These are phyloP conservation scores for Syrista parreyssii DNA, from an alignment of 2,888 invertebrate species.

Conservation along the genomic window DNA sequence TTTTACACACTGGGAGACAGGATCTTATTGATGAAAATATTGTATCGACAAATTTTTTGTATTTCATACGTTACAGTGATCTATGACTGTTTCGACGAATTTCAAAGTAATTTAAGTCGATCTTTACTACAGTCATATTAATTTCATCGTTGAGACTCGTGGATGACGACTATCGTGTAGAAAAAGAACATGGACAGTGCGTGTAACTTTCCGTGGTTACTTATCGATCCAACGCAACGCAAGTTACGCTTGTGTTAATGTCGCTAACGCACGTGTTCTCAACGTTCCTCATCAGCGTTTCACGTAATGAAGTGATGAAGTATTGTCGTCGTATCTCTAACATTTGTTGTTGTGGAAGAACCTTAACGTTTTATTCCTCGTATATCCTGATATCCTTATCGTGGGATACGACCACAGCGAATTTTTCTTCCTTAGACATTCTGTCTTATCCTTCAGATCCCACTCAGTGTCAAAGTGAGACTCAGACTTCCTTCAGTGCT, in stretches of 20 bases:
- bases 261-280: not conserved
- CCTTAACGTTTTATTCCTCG: not conserved
- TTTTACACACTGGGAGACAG: not conserved
- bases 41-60: not conserved
- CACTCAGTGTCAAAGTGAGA: not conserved
- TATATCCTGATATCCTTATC: not conserved
- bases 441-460: not conserved
- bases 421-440: not conserved
- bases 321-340: not conserved
- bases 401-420: not conserved
- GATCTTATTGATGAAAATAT: not conserved
- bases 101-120: not conserved
- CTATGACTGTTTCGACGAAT: not conserved
- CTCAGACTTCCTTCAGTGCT: not conserved
- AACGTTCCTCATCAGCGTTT: not conserved
- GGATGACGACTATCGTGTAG: not conserved
- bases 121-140: not conserved
- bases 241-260: not conserved
- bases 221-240: not conserved
- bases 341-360: not conserved
- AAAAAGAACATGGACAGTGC: not conserved
- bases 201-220: not conserved
- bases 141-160: not conserved
- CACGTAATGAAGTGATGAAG: not conserved
- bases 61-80: not conserved